Evolutionary conservation across 2,888 invertebrate genomes (phyloP), one percentile per base, ranked within the genome.

Genomic region (Orthosia gracilis): DNA sequence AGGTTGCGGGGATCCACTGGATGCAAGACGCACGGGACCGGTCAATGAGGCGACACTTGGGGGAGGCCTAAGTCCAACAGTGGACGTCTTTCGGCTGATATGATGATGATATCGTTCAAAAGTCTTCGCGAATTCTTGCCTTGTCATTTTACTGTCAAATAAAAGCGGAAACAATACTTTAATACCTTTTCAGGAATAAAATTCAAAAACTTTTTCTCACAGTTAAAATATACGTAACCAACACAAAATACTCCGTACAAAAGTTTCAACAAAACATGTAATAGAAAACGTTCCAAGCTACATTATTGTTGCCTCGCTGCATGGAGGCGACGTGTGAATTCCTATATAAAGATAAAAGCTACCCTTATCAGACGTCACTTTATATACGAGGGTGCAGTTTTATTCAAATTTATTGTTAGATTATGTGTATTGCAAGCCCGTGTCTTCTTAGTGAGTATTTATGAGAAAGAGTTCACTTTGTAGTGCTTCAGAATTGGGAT

Each of bases 261-360:
- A 73, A 21, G 45, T 31, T 49, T 15, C 40, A 23, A 21, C 26
- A 62, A 71, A 79, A 45, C 13, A 26, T 15, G 12, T 45, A 49
- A 21, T 12, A 45, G 21, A 73, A 45, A 80, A 50, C 9, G 15
- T 62, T 80, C 15, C n/a, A 18, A 0, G 23, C 21, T 45, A 73
- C 3, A 12, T 62, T 50, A 63, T n/a, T 49, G 50, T 69, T 66
- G 55, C 55, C 40, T 59, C 54, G 55, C 15, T 26, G 26, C 17
- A 40, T 18, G 12, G 18, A 21, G 4, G 13, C 58, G 66, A 75
- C 66, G 73, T 73, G 82, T 69, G 83, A 85, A 85, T 82, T 82
- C 65, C 40, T 77, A 61, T 77, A 67, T 71, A 69, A 76, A 85
- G 21, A 81, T 76, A 71, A 40, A 15, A 58, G 26, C 21, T 45